phyloP scores from a whole-genome alignment of 2,113 vertebrate species.

The Elachura formosa region DNA sequence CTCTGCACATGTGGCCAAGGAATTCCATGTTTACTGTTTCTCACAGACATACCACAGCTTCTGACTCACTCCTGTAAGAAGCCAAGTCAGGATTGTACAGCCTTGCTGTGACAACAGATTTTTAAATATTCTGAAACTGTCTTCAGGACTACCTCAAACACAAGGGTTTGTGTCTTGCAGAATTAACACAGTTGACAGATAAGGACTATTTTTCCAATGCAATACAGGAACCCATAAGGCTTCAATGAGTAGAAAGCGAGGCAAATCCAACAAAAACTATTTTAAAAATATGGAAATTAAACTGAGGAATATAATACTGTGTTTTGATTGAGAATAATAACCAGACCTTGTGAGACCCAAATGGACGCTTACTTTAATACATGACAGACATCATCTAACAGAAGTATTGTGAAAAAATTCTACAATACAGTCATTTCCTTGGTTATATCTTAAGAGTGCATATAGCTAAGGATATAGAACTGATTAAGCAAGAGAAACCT shows the following conservation, averaged over 20 bases:
- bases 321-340: not conserved
- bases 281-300: not conserved
- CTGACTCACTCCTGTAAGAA: not conserved
- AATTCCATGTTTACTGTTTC: not conserved
- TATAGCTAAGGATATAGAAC: not conserved
- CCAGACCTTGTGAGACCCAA: not conserved
- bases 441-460: not conserved
- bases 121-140: not conserved
- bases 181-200: not conserved
- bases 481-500: not conserved
- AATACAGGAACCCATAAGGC: not conserved
- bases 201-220: not conserved
- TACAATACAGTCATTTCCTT: not conserved
- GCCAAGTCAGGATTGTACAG: not conserved
- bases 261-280: not conserved
- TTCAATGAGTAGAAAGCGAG: not conserved
- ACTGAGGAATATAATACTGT: not conserved
- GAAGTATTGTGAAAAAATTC: not conserved
- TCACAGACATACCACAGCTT: not conserved
- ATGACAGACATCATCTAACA: not conserved
- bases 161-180: not conserved
- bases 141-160: not conserved
- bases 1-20: not conserved
- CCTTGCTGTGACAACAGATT: not conserved
- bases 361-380: not conserved